These are phyloP conservation scores for Tanytarsus gracilentus DNA, from an alignment of 2,888 invertebrate species.

Conservation along the genomic window DNA sequence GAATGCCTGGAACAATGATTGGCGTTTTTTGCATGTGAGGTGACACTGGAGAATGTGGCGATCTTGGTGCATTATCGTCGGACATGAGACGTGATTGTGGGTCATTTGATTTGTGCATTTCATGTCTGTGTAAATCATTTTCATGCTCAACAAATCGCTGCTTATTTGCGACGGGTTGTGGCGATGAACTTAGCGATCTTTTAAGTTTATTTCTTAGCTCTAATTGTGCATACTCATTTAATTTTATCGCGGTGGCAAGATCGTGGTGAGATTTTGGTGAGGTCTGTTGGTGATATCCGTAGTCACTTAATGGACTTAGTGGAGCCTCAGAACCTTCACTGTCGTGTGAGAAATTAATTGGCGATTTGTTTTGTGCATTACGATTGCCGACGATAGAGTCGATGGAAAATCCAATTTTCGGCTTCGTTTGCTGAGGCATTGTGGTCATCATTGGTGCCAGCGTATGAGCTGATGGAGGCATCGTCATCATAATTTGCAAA, in stretches of 20 bases:
- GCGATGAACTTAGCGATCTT: slow-evolving; percentile 31
- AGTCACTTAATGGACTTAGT: slow-evolving; percentile 23
- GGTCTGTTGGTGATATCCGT: slow-evolving; percentile 10
- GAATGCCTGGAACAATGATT: slow-evolving; percentile 45
- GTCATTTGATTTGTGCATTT: slow-evolving; percentile 32
- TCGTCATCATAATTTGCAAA: slow-evolving; percentile 55
- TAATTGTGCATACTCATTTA: slow-evolving; percentile 29
- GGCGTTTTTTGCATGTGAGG: slow-evolving; percentile 51
- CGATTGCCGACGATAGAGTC: slow-evolving; percentile 73
- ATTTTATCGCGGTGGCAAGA: slow-evolving; percentile 26
- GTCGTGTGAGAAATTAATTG: slow-evolving; percentile 22
- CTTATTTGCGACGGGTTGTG: slow-evolving; percentile 34
- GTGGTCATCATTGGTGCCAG: slow-evolving; percentile 57
- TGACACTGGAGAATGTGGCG: slow-evolving; percentile 33
- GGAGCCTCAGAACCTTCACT: slow-evolving; percentile 23
- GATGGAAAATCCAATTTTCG: slow-evolving; percentile 81
- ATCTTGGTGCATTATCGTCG: slow-evolving; percentile 37
- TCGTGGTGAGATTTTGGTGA: slow-evolving; percentile 25
- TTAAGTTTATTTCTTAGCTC: slow-evolving; percentile 29
- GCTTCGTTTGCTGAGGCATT: slow-evolving; percentile 68
- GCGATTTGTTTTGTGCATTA: slow-evolving; percentile 16
- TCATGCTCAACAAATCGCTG: slow-evolving; percentile 33
- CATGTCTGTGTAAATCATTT: slow-evolving; percentile 31
- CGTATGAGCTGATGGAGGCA: slow-evolving; percentile 78
- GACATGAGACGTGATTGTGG: slow-evolving; percentile 32